A percentile compares a stretch with the other conserved stretches of the same genome.
These are phyloP conservation scores for Mesocentrotus franciscanus DNA, from an alignment of 53 echinoderm and acorn worm genomes.

Conservation along the genomic window DNA sequence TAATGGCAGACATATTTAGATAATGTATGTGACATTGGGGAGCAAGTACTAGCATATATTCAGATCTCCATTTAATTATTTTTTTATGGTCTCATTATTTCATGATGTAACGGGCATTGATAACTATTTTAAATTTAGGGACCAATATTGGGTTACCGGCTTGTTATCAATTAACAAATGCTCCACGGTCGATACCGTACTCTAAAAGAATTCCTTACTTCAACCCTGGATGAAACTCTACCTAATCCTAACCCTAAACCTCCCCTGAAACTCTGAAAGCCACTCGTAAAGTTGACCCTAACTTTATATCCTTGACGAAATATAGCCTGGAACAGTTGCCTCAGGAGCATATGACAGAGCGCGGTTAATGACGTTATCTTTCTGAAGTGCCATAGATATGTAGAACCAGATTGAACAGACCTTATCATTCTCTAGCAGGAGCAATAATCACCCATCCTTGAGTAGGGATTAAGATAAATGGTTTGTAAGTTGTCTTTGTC, in stretches of 20 bases:
- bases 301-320: too few species aligned
- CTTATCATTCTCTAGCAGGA: neutral
- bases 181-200: too few species aligned
- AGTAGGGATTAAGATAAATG: constrained; percentile 23
- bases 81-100: neutral
- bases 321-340: too few species aligned
- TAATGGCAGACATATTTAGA: neutral
- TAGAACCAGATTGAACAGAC: neutral
- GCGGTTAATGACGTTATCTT: neutral
- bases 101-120: neutral
- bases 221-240: too few species aligned
- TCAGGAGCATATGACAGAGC: too few species aligned
- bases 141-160: too few species aligned
- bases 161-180: too few species aligned
- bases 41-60: neutral
- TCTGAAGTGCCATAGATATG: neutral
- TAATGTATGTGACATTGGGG: neutral
- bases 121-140: too few species aligned
- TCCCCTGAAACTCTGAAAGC: too few species aligned
- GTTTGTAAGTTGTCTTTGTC: neutral
- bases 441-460: neutral
- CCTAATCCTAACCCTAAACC: too few species aligned
- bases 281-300: too few species aligned
- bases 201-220: too few species aligned
- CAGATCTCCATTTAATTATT: neutral